Evolutionary conservation across 2,113 vertebrate genomes (phyloP), one percentile per base, ranked within the genome.

Genomic region (Buteo buteo): DNA sequence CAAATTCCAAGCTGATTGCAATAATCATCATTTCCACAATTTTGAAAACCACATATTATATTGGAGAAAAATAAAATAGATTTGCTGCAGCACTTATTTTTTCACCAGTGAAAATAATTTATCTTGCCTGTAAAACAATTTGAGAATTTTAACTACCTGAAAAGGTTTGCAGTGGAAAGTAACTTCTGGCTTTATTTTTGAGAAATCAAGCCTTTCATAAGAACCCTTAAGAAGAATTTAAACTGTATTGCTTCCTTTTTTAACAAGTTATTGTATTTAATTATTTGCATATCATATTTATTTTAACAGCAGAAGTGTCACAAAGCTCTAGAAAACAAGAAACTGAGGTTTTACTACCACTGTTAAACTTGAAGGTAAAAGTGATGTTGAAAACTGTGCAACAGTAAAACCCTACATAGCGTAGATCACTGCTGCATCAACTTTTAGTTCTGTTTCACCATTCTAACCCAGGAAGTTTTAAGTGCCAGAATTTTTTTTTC

Each of bases 331-430:
- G 20, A 59, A 82, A 82, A 59, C 10, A 50, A 32, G 15, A 52
- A 70, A 62, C 16, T 16, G 6, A 58, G 10, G 18, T 64, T 50
- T 81, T 26, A 61, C 40, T 49, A 17, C 4, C 89, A 31, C 11
- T 76, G 18, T 31, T 64, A 45, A 82, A 58, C 17, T 29, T 31
- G 10, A 74, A 89, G 36, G 36, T 25, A 61, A 57, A 86, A 10
- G 44, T 11, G 4, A 58, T 13, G 24, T 6, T 74, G 45, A 52
- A 44, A 83, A 59, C 15, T 26, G 5, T 1, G 0, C 0, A 1
- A 42, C 15, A 32, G 45, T 40, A n/a, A 70, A 78, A 36, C 14
- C 21, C 16, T 29, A 21, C 25, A 44, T 1, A 58, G 25, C 2
- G 0, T 12, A 57, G 17, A 52, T 61, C 25, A n/a, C 40, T 64